phyloP scores from a whole-genome alignment of 2,888 invertebrate genomes.

The Netelia fuscicornis region DNA sequence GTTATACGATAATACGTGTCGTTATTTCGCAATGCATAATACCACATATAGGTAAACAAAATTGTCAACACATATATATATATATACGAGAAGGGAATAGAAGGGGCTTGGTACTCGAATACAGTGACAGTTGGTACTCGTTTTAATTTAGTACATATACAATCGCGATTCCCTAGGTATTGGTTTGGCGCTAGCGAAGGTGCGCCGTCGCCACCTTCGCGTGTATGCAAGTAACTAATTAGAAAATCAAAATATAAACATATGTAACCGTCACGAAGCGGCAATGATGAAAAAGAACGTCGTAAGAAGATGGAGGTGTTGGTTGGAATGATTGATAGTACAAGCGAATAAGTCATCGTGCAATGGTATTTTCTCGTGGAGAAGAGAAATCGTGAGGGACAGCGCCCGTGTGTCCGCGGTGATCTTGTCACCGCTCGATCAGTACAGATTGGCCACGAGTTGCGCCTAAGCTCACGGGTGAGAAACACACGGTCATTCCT shows the following conservation, averaged over 20 bases:
- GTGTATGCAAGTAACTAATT: slow-evolving; percentile 7
- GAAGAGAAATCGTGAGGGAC: slow-evolving; percentile 19
- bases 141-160: slow-evolving; percentile 1
- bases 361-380: background rate
- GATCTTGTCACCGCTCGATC: slow-evolving; percentile 53
- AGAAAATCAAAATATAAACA: slow-evolving; percentile 5
- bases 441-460: slow-evolving; percentile 63
- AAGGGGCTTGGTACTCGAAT: slow-evolving; percentile 55
- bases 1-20: background rate
- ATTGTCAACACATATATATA: background rate
- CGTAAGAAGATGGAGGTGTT: no score
- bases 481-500: slow-evolving; percentile 8
- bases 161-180: slow-evolving; percentile 54
- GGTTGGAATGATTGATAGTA: no score
- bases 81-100: slow-evolving; percentile 13
- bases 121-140: slow-evolving; percentile 60
- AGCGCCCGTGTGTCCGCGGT: slow-evolving; percentile 41
- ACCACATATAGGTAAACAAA: background rate
- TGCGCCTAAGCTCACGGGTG: slow-evolving; percentile 43
- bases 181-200: slow-evolving; percentile 44
- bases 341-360: background rate
- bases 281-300: no score
- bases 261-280: background rate
- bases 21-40: background rate
- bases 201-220: slow-evolving; percentile 49